Base-by-base conservation (phyloP, 2,113 vertebrate species). In the Sinosuthora webbiana region DNA sequence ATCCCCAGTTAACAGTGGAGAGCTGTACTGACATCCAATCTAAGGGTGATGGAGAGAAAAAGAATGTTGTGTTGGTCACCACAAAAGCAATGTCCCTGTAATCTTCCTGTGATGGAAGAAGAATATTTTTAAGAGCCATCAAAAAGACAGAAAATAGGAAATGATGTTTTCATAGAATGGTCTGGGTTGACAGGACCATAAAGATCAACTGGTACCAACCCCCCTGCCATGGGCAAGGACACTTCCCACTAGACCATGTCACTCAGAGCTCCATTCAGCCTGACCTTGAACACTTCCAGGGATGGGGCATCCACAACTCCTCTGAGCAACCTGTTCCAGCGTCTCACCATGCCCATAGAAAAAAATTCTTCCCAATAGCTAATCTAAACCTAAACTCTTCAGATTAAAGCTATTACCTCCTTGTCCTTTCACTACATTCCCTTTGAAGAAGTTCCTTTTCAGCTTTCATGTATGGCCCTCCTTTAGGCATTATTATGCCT, bases 71-170 rank as follows among this genome's bases (percentile, higher is more conserved):
- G 73, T 64, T 13, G n/a, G 53, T 37, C 60, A 89, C 21, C 52
- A 70, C 8, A 33, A 47, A 91, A 93, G 52, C 90, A 97, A 94
- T 5, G 8, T 79, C 59, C 35, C n/a, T 80, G 45, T 76, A 75
- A 79, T 76, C 57, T 96, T 94, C 47, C 80, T 71, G 45, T 89
- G 75, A 97, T 78, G 57, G 75, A 94, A 84, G 33, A 15, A 21
- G 78, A 94, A 56, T 69, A 93, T 92, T 92, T 96, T 96, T 76
- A 89, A 87, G 44, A 82, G 27, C n/a, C 83, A 87, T 95, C 33
- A 62, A 94, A 95, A 97, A 95, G 57, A 47, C 31, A 96, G 56
- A 96, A 94, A 95, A 91, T 15, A 81, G 49, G 63, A 97, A 96
- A 85, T 94, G 94, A 97, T 83, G 25, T 90, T 94, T 97, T 94